phyloP scores from a whole-genome alignment of 2,888 invertebrate genomes.

The Macropis europaea region DNA sequence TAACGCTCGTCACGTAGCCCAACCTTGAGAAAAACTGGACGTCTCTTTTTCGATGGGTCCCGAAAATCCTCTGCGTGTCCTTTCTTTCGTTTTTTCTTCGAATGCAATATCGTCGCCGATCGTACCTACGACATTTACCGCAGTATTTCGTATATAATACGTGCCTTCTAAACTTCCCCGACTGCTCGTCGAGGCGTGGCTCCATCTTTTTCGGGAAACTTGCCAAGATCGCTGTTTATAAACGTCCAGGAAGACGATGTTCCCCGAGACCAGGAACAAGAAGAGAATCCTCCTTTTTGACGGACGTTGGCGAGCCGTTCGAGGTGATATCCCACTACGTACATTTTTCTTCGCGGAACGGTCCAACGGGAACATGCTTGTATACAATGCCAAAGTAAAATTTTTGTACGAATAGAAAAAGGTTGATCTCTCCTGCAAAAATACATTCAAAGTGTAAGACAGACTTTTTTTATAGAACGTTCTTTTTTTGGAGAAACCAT shows the following conservation, averaged over 20 bases:
- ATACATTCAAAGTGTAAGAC: too few species aligned
- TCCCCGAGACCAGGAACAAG: slow-evolving; percentile 26
- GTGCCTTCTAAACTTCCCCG: slow-evolving; percentile 13
- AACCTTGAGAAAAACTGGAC: neutral
- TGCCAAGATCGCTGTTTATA: slow-evolving; percentile 67
- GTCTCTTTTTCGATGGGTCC: neutral
- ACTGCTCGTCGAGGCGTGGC: slow-evolving; percentile 45
- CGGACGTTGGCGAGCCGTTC: slow-evolving; percentile 52
- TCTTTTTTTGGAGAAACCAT: too few species aligned
- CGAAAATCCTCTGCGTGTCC: neutral
- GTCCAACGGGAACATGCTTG: slow-evolving; percentile 11
- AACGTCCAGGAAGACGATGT: slow-evolving; percentile 42
- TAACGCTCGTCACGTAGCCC: neutral
- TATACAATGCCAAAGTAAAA: too few species aligned
- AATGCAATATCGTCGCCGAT: slow-evolving; percentile 4
- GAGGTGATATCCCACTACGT: slow-evolving; percentile 6
- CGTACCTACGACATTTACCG: slow-evolving; percentile 15
- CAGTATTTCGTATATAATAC: slow-evolving; percentile 14
- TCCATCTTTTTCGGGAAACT: slow-evolving; percentile 58
- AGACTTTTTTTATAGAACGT: too few species aligned
- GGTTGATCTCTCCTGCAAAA: too few species aligned
- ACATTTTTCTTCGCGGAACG: slow-evolving; percentile 13
- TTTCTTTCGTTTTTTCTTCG: neutral
- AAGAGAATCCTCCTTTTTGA: slow-evolving; percentile 44
- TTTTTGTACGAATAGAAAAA: too few species aligned